These are phyloP conservation scores for Pimpla rufipes DNA, from an alignment of 2,888 invertebrate genomes.

Conservation along the genomic window DNA sequence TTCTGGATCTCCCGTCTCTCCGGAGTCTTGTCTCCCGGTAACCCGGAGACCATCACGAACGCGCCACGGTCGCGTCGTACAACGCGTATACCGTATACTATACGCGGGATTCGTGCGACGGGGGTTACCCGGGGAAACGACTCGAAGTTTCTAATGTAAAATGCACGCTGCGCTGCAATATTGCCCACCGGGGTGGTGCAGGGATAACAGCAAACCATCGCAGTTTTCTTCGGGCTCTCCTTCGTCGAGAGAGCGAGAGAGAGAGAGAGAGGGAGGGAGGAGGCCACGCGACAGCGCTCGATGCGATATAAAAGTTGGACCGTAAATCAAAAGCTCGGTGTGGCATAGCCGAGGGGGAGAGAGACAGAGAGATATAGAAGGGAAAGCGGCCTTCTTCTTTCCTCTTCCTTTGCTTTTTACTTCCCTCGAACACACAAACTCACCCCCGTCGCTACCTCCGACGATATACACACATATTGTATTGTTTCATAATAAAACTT, in stretches of 20 bases:
- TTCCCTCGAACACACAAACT: constrained; percentile 34
- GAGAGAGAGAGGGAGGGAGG: constrained; percentile 25
- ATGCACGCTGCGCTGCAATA: constrained; percentile 79
- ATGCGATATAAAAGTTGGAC: constrained; percentile 82
- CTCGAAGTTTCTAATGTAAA: constrained; percentile 81
- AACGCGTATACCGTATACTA: constrained; percentile 33
- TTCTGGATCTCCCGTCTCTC: constrained; percentile 34
- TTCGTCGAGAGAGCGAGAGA: constrained; percentile 4
- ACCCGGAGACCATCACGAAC: neutral
- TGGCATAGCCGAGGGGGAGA: constrained; percentile 29
- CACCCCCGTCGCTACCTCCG: constrained; percentile 45
- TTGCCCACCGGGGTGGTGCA: constrained; percentile 71
- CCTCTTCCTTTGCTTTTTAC: constrained; percentile 18
- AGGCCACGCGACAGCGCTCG: constrained; percentile 64
- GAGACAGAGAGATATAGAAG: neutral
- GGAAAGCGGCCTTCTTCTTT: neutral
- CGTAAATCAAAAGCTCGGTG: constrained; percentile 81
- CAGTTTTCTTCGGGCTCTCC: constrained; percentile 59
- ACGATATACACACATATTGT: constrained; percentile 81
- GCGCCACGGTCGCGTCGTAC: neutral
- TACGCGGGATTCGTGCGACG: constrained; percentile 54
- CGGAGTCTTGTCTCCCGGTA: constrained; percentile 55
- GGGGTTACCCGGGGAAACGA: constrained; percentile 73
- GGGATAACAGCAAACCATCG: constrained; percentile 39
- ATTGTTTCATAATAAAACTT: constrained; percentile 85